These are phyloP conservation scores for Chlorops oryzae DNA, from an alignment of 1,140 invertebrate genomes.

Conservation along the genomic window DNA sequence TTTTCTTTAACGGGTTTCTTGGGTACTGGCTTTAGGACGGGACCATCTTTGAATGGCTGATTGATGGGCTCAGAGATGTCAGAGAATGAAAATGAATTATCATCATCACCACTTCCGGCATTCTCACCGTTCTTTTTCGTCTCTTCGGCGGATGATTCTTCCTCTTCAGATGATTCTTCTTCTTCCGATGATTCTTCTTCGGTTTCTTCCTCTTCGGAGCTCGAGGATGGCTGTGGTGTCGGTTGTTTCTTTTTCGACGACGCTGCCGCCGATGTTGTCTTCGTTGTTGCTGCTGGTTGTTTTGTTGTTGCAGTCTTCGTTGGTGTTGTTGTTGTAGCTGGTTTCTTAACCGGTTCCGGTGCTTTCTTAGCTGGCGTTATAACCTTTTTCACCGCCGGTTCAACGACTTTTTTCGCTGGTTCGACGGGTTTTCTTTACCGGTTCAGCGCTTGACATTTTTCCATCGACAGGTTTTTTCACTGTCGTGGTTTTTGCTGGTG, in stretches of 20 bases:
- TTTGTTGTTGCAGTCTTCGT: conserved; percentile 13
- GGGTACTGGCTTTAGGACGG: too few relatives aligned
- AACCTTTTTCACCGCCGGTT: conserved; percentile 24
- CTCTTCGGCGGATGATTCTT: too few relatives aligned
- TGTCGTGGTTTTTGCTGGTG: conserved; percentile 14
- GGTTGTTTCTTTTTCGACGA: conserved; percentile 34
- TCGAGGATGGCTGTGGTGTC: conserved; percentile 35
- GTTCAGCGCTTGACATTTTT: conserved; percentile 4
- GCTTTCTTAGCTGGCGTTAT: conserved; percentile 11
- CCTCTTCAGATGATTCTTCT: background rate
- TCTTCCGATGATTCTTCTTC: conserved; percentile 26
- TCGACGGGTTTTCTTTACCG: conserved; percentile 22
- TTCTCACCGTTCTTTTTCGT: background rate
- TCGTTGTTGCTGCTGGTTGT: too few relatives aligned
- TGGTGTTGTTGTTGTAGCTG: conserved; percentile 7
- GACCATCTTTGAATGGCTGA: too few relatives aligned
- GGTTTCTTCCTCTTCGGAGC: conserved; percentile 18
- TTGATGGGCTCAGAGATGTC: too few relatives aligned
- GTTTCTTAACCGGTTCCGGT: conserved; percentile 28
- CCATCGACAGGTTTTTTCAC: conserved; percentile 20
- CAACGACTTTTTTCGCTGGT: conserved; percentile 27
- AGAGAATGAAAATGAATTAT: too few relatives aligned
- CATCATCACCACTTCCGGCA: background rate
- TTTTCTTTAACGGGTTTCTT: background rate
- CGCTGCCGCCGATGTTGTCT: conserved; percentile 14